Evolutionary conservation across 2,888 invertebrate genomes (phyloP), one percentile per base, ranked within the genome.

Genomic region (Cerceris rybyensis): DNA sequence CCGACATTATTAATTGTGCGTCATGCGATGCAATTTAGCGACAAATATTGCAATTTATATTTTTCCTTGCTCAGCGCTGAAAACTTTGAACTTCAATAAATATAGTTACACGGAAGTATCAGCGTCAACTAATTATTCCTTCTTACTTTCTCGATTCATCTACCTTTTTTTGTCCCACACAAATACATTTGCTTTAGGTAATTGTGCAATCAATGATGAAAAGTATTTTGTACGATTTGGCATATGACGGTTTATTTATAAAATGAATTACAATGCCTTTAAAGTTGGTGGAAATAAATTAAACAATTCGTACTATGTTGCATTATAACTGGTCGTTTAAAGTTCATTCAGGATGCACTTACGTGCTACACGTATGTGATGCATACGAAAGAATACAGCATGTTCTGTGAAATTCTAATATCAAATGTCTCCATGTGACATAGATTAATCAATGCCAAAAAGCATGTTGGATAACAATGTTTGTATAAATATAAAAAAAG

Each of bases 251-350:
- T 80, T 85, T 78, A 82, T 85, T 80, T 61, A 64, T 80, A 73
- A 82, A 75, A 84, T 59, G 66, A 82, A 72, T 77, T 85, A 85
- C 76, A 82, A 59, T 73, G 60, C 58, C 58, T 71, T 75, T 54
- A 58, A 80, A 43, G 73, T 75, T 52, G 61, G 69, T 52, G n/a
- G 57, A 82, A 84, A 84, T 84, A 84, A 84, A 84, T 84, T 80
- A 73, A 78, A 75, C 52, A n/a, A 50, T 71, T 71, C 58, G 41
- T 43, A 69, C 61, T 55, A 68, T 64, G 64, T 60, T 65, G 55
- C 54, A 42, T 68, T 66, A 75, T 17, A 58, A 59, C 64, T 75
- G 60, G 68, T 52, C 17, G 14, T 70, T 58, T 69, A 75, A 75
- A 64, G 67, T 68, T 63, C 58, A 67, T 46, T 78, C 69, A 59